Conservation (phyloP, 2,797 vertebrate genomes). For the Poeciliopsis presidionis region DNA sequence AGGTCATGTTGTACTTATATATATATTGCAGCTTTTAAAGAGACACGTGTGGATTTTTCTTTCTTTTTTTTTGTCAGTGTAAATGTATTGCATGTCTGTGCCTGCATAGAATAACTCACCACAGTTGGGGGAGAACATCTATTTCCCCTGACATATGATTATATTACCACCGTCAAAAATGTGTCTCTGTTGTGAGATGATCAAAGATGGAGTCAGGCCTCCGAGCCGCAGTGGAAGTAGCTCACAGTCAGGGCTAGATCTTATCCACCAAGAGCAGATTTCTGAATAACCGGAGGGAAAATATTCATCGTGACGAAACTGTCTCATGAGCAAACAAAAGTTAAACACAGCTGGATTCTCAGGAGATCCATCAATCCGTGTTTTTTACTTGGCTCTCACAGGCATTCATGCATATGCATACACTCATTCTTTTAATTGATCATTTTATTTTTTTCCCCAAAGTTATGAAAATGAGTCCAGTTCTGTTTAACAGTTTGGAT, state of each 20-base stretch:
- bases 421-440: constrained; percentile 17
- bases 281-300: constrained; percentile 39
- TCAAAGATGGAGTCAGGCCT: constrained; percentile 59
- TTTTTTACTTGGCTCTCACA: constrained; percentile 16
- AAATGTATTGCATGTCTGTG: constrained; percentile 64
- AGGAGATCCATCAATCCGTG: constrained; percentile 39
- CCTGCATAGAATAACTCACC: constrained; percentile 60
- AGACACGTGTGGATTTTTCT: constrained; percentile 46
- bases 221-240: constrained; percentile 50
- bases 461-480: constrained; percentile 17
- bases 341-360: constrained; percentile 40
- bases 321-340: constrained; percentile 39
- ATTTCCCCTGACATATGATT: constrained; percentile 40
- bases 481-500: constrained; percentile 32
- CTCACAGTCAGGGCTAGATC: constrained; percentile 47
- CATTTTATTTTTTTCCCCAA: constrained; percentile 23
- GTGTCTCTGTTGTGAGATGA: constrained; percentile 57
- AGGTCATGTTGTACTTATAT: constrained; percentile 70
- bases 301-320: constrained; percentile 19
- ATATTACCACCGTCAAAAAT: constrained; percentile 56
- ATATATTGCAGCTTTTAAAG: constrained; percentile 64
- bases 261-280: constrained; percentile 48
- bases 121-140: constrained; percentile 52
- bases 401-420: constrained; percentile 8
- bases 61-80: constrained; percentile 15